phyloP scores from a whole-genome alignment of 2,113 vertebrate species.

The Heterochromis multidens region DNA sequence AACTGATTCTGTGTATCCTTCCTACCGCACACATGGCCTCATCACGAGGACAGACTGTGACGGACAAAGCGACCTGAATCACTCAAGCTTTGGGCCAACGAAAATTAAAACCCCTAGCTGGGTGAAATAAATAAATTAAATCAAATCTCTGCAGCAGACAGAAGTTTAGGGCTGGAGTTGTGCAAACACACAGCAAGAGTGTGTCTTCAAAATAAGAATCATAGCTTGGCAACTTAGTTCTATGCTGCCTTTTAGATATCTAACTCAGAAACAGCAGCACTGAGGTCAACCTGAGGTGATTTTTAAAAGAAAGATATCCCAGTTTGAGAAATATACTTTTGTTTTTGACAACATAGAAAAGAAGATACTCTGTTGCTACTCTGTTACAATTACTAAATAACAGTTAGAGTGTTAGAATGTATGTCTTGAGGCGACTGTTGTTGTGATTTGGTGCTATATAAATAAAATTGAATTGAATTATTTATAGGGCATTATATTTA shows the following conservation, averaged over 20 bases:
- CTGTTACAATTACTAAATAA: not conserved
- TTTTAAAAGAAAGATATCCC: not conserved
- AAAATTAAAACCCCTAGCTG: conserved; percentile 48
- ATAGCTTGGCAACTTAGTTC: not conserved
- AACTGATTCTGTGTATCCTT: not conserved
- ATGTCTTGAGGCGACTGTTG: too few species aligned
- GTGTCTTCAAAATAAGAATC: not conserved
- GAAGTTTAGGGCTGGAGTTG: not conserved
- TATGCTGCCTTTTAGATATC: not conserved
- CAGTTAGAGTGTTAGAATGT: not conserved
- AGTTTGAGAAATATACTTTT: not conserved
- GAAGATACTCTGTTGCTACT: not conserved
- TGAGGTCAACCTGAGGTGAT: not conserved
- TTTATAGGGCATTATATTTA: not conserved
- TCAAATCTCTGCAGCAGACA: conserved; percentile 16
- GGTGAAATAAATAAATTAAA: conserved; percentile 41
- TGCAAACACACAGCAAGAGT: not conserved
- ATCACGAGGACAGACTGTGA: conserved; percentile 29
- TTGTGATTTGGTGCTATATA: too few species aligned
- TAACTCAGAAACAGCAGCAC: not conserved
- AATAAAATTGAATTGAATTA: too few species aligned
- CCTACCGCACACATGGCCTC: not conserved
- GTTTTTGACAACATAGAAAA: not conserved
- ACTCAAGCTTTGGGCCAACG: conserved; percentile 36
- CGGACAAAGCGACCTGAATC: conserved; percentile 52